These are phyloP conservation scores for Tiliacea citrago DNA, from an alignment of 2,888 invertebrate genomes.

Conservation along the genomic window DNA sequence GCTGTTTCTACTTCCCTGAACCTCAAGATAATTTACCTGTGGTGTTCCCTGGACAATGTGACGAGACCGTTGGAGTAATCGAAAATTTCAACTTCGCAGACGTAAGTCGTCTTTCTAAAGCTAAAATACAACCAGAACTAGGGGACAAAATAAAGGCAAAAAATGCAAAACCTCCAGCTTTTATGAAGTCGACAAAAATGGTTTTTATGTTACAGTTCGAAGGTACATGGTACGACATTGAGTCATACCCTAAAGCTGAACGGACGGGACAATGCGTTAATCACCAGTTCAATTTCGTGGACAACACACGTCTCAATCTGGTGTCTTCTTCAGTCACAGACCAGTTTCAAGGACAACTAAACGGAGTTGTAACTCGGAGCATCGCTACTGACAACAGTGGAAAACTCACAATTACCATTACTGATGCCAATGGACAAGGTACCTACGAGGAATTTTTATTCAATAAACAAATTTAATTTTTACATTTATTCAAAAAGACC, in stretches of 20 bases:
- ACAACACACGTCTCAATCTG: slow-evolving; percentile 68
- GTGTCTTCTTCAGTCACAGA: slow-evolving; percentile 72
- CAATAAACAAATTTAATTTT: background rate
- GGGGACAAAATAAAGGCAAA: background rate
- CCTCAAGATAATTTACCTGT: slow-evolving; percentile 75
- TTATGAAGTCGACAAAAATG: background rate
- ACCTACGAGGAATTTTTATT: slow-evolving; percentile 31
- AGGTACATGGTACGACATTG: slow-evolving; percentile 80
- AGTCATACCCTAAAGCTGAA: slow-evolving; percentile 78
- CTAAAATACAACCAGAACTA: background rate
- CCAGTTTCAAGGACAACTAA: slow-evolving; percentile 65
- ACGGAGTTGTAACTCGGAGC: slow-evolving; percentile 67
- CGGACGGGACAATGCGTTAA: slow-evolving; percentile 78
- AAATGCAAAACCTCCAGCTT: background rate
- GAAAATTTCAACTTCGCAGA: slow-evolving; percentile 68
- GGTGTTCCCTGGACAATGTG: slow-evolving; percentile 80
- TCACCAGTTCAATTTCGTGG: slow-evolving; percentile 70
- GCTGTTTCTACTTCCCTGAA: slow-evolving; percentile 83
- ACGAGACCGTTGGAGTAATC: slow-evolving; percentile 70
- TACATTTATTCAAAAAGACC: too few relatives aligned
- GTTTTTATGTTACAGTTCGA: slow-evolving; percentile 71
- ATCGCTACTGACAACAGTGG: slow-evolving; percentile 72
- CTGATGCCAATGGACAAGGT: slow-evolving; percentile 66
- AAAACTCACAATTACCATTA: slow-evolving; percentile 73
- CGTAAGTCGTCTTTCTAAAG: slow-evolving; percentile 62